Base-by-base conservation (phyloP, 2,113 vertebrate genomes). In the Penelope pileata region DNA sequence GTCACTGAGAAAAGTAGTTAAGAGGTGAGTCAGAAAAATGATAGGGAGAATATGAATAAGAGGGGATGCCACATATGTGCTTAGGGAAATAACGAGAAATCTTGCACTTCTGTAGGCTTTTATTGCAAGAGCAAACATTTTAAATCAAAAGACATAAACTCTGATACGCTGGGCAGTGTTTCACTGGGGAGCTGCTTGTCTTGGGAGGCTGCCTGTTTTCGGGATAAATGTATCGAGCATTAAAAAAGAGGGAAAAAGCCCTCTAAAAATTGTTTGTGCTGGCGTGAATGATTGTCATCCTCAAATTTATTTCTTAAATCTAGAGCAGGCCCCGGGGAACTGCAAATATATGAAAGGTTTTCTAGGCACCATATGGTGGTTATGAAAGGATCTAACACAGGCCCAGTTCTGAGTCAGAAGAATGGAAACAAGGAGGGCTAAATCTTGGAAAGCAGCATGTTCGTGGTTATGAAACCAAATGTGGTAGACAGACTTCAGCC, bases 361-460 rank as follows among this genome's bases (percentile, higher is more conserved):
- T 86, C 91, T 30, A 89, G 77, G 89, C 80, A 94, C 94, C 96
- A 95, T 96, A 95, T 95, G 96, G 94, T 83, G 54, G 48, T 96
- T 94, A 95, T 79, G 92, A 97, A 95, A 96, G 86, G 76, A 75
- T 53, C 73, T 89, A 83, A 83, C 88, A 69, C 17, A 29, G 90
- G 45, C 69, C 67, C 91, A 93, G 93, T 96, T 94, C 90, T 92
- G 94, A 91, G 76, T 70, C 73, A 85, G 75, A 92, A 95, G 90
- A 96, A 95, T 92, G 83, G 85, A 53, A 91, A 53, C 83, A 81
- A 81, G 83, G 90, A 95, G 66, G 62, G 48, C 47, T 64, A 34
- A n/a, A 40, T 47, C 81, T 93, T 89, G 84, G 87, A 75, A 82
- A 93, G 90, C 59, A 36, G 53, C 4, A 29, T 78, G 78, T 53